Percentiles rank a stretch among this genome's conserved stretches.
Evolutionary conservation across 2,797 vertebrate species (phyloP).

Genomic region (Eupleurogrammus muticus): DNA sequence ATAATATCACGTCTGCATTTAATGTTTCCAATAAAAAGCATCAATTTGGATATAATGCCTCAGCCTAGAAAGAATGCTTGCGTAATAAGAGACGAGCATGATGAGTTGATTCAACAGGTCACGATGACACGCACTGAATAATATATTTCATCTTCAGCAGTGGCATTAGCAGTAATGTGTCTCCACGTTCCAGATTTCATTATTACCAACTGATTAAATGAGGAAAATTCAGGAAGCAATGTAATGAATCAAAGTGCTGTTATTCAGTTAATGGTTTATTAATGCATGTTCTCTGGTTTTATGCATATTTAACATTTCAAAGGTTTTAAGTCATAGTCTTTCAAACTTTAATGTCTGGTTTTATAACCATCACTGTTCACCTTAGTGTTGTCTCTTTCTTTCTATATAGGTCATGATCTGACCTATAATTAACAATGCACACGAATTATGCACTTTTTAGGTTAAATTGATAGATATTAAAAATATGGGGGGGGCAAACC

Average conservation of each 20-base stretch:
- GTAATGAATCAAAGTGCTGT: constrained; percentile 36
- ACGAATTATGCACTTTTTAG: background rate
- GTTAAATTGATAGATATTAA: no score
- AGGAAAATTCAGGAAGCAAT: constrained; percentile 27
- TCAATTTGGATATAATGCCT: background rate
- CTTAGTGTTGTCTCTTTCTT: constrained; percentile 19
- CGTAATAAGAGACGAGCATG: background rate
- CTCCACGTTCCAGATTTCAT: constrained; percentile 28
- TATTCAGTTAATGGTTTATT: constrained; percentile 49
- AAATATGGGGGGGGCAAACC: no score
- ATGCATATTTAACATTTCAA: constrained; percentile 49
- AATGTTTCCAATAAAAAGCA: constrained; percentile 1
- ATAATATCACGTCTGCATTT: constrained; percentile 15
- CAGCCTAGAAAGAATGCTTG: background rate
- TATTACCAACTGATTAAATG: constrained; percentile 34
- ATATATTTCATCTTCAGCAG: background rate
- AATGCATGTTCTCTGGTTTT: constrained; percentile 33
- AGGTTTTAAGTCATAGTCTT: constrained; percentile 26
- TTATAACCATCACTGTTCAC: constrained; percentile 1
- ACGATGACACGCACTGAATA: constrained; percentile 7
- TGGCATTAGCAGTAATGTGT: constrained; percentile 12
- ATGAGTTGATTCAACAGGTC: constrained; percentile 31
- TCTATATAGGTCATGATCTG: constrained; percentile 2
- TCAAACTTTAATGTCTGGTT: constrained; percentile 22
- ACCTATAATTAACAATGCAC: background rate